A percentile compares a stretch with the other conserved stretches of the same genome.
Conservation (phyloP, 2,113 vertebrate species). For the Anarhynchus alexandrinus region DNA sequence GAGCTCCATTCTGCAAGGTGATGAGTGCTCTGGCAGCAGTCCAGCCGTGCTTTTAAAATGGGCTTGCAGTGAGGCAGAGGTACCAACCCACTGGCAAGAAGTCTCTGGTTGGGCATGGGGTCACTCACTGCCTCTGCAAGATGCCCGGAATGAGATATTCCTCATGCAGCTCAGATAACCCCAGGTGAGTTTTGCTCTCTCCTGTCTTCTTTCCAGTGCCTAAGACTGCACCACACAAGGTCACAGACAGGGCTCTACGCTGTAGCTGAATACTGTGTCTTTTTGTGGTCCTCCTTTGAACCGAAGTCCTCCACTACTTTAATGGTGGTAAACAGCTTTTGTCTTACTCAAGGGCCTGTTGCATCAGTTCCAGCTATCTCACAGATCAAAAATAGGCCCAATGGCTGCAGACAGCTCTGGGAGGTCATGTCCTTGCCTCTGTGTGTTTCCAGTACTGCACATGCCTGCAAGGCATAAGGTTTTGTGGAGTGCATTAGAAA, state of each 20-base stretch:
- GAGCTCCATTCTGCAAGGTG: background rate
- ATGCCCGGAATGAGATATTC: background rate
- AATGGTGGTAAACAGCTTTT: background rate
- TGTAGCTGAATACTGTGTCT: background rate
- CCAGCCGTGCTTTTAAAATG: background rate
- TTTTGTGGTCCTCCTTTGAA: background rate
- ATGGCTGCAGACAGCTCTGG: background rate
- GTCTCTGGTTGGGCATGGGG: background rate
- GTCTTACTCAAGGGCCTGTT: background rate
- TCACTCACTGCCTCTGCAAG: background rate
- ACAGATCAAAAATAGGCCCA: background rate
- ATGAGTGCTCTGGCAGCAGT: background rate
- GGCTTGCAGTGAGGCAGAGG: background rate
- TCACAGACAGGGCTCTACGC: background rate
- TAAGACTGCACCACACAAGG: background rate
- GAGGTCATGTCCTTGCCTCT: background rate
- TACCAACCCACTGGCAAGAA: background rate
- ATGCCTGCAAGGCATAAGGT: background rate
- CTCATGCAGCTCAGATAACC: background rate
- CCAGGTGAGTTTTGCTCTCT: background rate
- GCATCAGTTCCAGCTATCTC: background rate
- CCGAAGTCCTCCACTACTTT: accelerated
- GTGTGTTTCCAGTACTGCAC: background rate
- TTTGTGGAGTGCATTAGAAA: background rate
- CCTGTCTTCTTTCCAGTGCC: background rate